Evolutionary conservation across 2,797 vertebrate genomes (phyloP).

Genomic region (Silurus lanzhouensis): DNA sequence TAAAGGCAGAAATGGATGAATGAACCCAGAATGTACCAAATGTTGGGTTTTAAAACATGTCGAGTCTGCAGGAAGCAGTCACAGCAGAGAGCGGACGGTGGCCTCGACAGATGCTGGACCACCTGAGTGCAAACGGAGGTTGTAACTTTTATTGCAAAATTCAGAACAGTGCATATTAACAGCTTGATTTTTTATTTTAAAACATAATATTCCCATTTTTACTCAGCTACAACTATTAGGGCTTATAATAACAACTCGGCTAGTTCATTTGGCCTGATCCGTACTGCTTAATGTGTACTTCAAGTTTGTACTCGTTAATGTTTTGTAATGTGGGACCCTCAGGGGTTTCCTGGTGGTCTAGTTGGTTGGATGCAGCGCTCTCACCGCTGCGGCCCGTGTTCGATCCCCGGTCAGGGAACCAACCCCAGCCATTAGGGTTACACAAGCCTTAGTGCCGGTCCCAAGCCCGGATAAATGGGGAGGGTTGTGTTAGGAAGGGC

Average conservation of each 20-base stretch:
- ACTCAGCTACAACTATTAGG: background rate
- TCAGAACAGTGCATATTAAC: background rate
- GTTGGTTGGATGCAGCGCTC: too few relatives aligned
- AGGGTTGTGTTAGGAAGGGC: too few relatives aligned
- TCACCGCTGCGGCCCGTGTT: too few relatives aligned
- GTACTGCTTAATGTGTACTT: background rate
- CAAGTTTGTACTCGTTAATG: background rate
- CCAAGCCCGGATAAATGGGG: too few relatives aligned
- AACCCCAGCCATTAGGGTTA: too few relatives aligned
- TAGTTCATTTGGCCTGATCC: background rate
- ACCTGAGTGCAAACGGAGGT: background rate
- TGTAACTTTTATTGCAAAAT: background rate
- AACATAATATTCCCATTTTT: background rate
- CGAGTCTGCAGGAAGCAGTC: background rate
- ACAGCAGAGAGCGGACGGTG: background rate
- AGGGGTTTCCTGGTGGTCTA: too few relatives aligned
- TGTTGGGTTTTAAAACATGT: constrained; percentile 33
- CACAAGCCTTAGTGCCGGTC: too few relatives aligned
- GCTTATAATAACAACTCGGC: background rate
- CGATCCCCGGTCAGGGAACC: too few relatives aligned
- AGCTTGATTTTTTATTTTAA: background rate
- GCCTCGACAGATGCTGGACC: constrained; percentile 2
- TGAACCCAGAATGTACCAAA: constrained; percentile 30
- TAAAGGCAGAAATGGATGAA: constrained; percentile 28
- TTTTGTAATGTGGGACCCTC: too few relatives aligned